Percentiles rank a stretch among this genome's conserved stretches.
Conservation (phyloP, 1,140 invertebrate genomes). For the Bombus confusus region DNA sequence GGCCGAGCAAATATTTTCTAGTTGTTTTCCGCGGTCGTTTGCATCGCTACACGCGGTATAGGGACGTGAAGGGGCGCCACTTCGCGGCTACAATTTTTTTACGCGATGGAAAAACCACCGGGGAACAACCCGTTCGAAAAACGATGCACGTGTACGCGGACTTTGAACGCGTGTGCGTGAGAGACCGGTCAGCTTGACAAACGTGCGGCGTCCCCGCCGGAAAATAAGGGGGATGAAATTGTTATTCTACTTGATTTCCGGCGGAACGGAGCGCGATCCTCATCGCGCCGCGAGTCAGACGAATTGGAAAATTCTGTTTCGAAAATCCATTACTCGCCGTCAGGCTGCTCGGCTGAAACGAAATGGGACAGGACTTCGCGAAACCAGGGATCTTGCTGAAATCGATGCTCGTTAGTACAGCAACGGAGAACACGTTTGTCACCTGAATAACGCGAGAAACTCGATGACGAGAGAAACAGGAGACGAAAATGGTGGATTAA, state of each 20-base stretch:
- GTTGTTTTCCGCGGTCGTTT: neutral
- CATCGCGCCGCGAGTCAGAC: neutral
- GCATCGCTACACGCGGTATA: neutral
- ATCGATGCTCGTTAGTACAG: neutral
- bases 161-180: neutral
- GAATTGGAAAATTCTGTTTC: neutral
- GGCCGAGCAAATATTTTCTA: neutral
- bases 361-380: neutral
- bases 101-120: neutral
- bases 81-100: neutral
- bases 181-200: neutral
- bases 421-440: neutral
- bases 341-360: no score
- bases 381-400: neutral
- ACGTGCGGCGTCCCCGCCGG: neutral
- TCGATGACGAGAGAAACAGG: neutral
- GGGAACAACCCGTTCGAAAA: neutral
- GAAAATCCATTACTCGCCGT: neutral
- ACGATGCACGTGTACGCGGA: neutral
- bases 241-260: constrained; percentile 5
- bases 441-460: neutral
- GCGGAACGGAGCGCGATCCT: neutral
- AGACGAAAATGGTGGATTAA: neutral
- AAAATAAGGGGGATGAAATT: constrained; percentile 3
- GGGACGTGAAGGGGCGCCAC: neutral